phyloP scores from a whole-genome alignment of 53 echinoderm and acorn worm species.

The Pentamera pediparva region DNA sequence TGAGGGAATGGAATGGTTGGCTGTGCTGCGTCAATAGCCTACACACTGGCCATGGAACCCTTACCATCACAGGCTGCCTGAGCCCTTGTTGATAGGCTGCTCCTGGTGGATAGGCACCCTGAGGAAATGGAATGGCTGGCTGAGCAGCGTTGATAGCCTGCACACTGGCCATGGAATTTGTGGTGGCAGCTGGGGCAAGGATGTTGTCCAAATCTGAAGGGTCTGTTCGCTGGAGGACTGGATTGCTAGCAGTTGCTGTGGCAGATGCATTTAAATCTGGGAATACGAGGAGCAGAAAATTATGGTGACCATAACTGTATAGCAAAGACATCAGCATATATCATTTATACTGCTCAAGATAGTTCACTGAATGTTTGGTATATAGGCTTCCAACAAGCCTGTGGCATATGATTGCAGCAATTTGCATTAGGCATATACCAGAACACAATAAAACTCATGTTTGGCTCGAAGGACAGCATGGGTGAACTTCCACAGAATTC shows the following conservation, averaged over 20 bases:
- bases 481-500: too few species aligned
- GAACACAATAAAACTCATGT: too few species aligned
- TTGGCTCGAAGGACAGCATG: too few species aligned
- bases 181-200: conserved; percentile 46
- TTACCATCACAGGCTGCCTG: conserved; percentile 5
- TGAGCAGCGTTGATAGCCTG: conserved; percentile 24
- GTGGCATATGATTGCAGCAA: too few species aligned
- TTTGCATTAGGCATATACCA: too few species aligned
- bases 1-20: conserved; percentile 23
- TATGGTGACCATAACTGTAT: background rate
- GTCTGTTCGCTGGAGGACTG: conserved; percentile 71
- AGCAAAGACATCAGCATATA: background rate
- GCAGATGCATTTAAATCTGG: conserved; percentile 19
- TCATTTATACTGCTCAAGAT: too few species aligned
- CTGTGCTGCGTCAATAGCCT: conserved; percentile 15
- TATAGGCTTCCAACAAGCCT: too few species aligned
- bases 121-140: conserved; percentile 17
- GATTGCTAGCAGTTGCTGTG: conserved; percentile 7
- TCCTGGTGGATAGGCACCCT: background rate
- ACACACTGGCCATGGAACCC: conserved; percentile 2
- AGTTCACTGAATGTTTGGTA: too few species aligned
- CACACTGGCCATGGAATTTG: conserved; percentile 12
- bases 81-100: background rate
- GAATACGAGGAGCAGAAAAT: background rate
- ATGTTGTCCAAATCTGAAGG: conserved; percentile 69